Evolutionary conservation across 2,888 invertebrate species (phyloP).

Genomic region (Ophonus ardosiacus): DNA sequence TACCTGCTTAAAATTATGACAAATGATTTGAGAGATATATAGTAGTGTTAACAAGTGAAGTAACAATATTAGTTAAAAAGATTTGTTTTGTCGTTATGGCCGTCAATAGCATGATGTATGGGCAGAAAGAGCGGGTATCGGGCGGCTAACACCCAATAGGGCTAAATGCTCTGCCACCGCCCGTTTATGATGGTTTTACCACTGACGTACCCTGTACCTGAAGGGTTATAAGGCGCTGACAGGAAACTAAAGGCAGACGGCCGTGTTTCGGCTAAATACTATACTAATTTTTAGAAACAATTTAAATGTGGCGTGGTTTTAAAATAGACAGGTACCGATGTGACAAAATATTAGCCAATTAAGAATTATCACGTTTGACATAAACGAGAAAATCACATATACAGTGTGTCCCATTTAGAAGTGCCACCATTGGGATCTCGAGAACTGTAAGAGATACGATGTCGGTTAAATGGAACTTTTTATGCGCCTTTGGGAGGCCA

Average conservation of each 20-base stretch:
- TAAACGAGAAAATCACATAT: too few relatives aligned
- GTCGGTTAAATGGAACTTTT: too few relatives aligned
- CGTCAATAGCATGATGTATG: conserved; percentile 54
- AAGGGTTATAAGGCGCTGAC: conserved; percentile 14
- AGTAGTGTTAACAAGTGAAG: conserved; percentile 42
- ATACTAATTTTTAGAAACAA: too few relatives aligned
- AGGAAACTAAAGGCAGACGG: background rate
- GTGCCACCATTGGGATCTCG: too few relatives aligned
- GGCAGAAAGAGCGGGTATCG: conserved; percentile 48
- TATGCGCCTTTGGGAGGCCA: too few relatives aligned
- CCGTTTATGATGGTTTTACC: conserved; percentile 22
- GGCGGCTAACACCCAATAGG: conserved; percentile 14
- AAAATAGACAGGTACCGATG: too few relatives aligned
- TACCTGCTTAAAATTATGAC: conserved; percentile 37
- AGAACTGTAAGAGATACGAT: too few relatives aligned
- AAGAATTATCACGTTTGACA: too few relatives aligned
- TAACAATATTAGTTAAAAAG: conserved; percentile 60
- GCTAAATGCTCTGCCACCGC: conserved; percentile 35
- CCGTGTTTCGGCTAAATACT: too few relatives aligned
- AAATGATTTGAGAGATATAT: conserved; percentile 54
- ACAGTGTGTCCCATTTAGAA: too few relatives aligned
- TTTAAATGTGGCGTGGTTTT: too few relatives aligned
- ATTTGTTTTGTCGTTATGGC: conserved; percentile 59
- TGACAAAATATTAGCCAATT: too few relatives aligned
- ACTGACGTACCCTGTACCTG: background rate